phyloP scores from a whole-genome alignment of 2,797 vertebrate species.

The Linurgus olivaceus region DNA sequence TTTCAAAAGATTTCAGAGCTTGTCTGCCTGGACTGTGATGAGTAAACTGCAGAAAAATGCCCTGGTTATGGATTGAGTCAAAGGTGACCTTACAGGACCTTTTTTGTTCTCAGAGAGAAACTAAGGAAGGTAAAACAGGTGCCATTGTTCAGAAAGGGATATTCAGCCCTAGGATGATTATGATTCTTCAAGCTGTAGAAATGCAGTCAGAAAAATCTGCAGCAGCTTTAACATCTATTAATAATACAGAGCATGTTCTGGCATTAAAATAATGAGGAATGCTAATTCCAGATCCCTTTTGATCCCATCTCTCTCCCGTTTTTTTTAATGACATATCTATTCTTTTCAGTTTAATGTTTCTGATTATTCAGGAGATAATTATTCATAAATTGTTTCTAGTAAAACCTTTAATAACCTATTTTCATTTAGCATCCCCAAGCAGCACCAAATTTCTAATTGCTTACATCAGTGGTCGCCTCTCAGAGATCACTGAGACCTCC shows the following conservation, averaged over 20 bases:
- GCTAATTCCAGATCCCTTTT: conserved; percentile 25
- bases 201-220: conserved; percentile 18
- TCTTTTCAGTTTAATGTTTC: conserved; percentile 15
- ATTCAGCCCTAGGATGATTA: conserved; percentile 6
- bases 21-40: neutral
- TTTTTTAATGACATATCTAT: neutral
- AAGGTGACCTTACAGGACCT: conserved; percentile 49
- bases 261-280: conserved; percentile 53
- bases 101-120: conserved; percentile 52
- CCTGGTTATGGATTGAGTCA: conserved; percentile 19
- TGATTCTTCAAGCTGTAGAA: conserved; percentile 36
- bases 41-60: conserved; percentile 36
- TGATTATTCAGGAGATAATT: conserved; percentile 24
- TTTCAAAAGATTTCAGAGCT: conserved; percentile 32
- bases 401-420: neutral
- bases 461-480: neutral
- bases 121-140: conserved; percentile 64
- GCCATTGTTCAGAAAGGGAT: conserved; percentile 32
- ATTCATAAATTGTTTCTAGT: conserved; percentile 11
- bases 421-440: neutral
- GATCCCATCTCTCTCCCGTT: neutral
- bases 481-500: neutral
- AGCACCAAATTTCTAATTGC: conserved; percentile 13
- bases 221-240: conserved; percentile 40
- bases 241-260: conserved; percentile 25